These are phyloP conservation scores for Melanitta fusca DNA, from an alignment of 2,797 vertebrate genomes.

Conservation along the genomic window DNA sequence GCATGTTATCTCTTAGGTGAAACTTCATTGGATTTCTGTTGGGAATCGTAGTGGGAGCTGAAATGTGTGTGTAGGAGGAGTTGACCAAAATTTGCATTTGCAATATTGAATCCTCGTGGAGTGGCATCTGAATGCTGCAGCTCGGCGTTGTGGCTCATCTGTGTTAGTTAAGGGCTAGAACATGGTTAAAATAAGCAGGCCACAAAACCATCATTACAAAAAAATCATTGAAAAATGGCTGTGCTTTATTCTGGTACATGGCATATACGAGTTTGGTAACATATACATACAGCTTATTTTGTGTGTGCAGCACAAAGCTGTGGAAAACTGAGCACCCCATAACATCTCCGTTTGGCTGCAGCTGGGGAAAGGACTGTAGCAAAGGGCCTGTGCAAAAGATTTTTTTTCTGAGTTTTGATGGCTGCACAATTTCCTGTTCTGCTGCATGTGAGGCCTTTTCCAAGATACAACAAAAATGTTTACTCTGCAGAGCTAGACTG, in stretches of 20 bases:
- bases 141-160: neutral
- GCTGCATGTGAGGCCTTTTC: neutral
- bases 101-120: neutral
- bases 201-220: no score
- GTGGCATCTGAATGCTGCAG: neutral
- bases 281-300: no score
- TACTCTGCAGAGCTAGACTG: neutral
- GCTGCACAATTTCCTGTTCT: neutral
- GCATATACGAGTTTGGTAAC: no score
- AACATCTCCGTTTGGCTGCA: no score
- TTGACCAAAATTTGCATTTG: neutral
- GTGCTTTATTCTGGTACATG: no score
- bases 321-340: no score
- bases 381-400: neutral
- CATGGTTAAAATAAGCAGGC: no score
- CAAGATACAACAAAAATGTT: rapidly evolving
- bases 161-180: no score
- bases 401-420: neutral
- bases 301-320: no score
- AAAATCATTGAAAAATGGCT: no score
- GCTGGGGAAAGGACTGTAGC: no score
- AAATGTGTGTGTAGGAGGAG: neutral
- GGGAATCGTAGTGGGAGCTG: neutral
- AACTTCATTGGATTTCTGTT: neutral
- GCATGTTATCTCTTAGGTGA: neutral